These are phyloP conservation scores for Porites rus DNA, from an alignment of 92 coral and sea anemone genomes.

Conservation along the genomic window DNA sequence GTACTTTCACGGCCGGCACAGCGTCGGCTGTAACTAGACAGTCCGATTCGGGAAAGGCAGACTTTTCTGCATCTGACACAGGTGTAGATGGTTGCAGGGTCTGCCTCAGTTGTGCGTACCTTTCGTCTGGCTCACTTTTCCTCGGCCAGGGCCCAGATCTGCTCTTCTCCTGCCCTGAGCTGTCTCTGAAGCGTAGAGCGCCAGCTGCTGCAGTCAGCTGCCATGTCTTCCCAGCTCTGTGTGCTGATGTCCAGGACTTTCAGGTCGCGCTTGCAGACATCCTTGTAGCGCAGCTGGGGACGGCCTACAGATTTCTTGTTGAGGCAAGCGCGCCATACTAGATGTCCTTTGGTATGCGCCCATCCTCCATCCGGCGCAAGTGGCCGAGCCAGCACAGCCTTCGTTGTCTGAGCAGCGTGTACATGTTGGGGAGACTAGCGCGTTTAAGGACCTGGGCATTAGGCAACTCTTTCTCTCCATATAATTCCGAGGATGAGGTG, in stretches of 20 bases:
- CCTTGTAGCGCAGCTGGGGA: too few relatives aligned
- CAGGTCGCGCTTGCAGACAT: too few relatives aligned
- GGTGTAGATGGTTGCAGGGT: neutral
- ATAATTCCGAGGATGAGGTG: neutral
- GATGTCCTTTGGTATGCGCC: slow-evolving; percentile 53
- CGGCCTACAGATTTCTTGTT: too few relatives aligned
- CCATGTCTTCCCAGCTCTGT: too few relatives aligned
- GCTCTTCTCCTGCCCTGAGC: neutral
- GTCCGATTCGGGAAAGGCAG: neutral
- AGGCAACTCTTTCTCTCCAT: neutral
- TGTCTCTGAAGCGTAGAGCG: too few relatives aligned
- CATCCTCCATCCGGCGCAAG: slow-evolving; percentile 41
- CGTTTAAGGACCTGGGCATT: slow-evolving; percentile 41
- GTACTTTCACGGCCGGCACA: neutral
- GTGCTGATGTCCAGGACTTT: too few relatives aligned
- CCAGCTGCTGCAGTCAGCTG: too few relatives aligned
- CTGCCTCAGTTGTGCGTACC: neutral
- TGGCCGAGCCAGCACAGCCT: slow-evolving; percentile 70
- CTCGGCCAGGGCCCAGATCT: neutral
- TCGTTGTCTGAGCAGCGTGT: slow-evolving; percentile 52
- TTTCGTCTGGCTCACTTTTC: neutral
- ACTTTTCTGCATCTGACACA: neutral
- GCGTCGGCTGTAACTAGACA: neutral
- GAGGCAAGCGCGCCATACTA: neutral
- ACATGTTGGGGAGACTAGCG: slow-evolving; percentile 51